phyloP scores from a whole-genome alignment of 2,113 vertebrate genomes.

The Echinops telfairi region DNA sequence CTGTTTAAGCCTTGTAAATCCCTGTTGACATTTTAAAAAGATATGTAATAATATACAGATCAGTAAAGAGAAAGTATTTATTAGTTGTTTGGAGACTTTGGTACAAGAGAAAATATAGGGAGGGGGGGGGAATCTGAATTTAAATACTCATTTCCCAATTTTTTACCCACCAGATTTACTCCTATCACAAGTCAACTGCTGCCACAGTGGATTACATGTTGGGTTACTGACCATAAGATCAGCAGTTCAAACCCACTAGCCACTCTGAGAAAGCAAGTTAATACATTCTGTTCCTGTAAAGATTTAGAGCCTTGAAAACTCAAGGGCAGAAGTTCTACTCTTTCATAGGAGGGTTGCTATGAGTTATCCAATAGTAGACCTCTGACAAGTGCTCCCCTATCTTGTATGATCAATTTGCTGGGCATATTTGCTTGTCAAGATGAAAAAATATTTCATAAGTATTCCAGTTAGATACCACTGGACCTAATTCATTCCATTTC shows the following conservation, averaged over 20 bases:
- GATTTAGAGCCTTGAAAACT: too few relatives aligned
- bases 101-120: background rate
- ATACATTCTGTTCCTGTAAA: too few relatives aligned
- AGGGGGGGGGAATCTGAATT: background rate
- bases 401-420: background rate
- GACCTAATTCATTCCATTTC: conserved; percentile 67
- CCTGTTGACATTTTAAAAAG: background rate
- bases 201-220: too few relatives aligned
- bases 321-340: too few relatives aligned
- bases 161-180: too few relatives aligned
- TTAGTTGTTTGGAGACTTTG: background rate
- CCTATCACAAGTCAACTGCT: too few relatives aligned
- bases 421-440: conserved; percentile 73
- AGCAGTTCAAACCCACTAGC: too few relatives aligned
- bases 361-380: background rate
- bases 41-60: background rate
- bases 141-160: background rate
- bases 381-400: background rate
- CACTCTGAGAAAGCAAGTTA: too few relatives aligned
- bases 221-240: too few relatives aligned
- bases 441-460: conserved; percentile 74
- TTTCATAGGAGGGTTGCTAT: too few relatives aligned
- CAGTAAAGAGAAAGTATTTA: background rate
- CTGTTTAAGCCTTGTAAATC: background rate
- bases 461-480: background rate